Evolutionary conservation across 2,797 vertebrate genomes (phyloP), one percentile per base, ranked within the genome.

Genomic region (Astyanax mexicanus): DNA sequence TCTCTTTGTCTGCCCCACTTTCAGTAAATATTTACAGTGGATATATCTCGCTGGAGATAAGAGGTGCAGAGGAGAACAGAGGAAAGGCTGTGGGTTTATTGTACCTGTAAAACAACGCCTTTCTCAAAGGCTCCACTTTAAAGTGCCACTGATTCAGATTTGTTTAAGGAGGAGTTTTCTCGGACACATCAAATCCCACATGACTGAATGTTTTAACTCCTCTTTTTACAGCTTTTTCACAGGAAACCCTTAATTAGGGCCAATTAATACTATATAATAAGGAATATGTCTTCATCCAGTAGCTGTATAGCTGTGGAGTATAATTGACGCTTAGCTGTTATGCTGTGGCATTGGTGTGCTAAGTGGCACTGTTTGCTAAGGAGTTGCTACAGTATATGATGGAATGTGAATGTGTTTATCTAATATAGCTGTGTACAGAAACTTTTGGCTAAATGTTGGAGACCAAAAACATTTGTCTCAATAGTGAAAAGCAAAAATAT

Each of bases 21-120:
- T 78, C 42, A 58, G 76, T 72, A 78, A 78, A 78, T 72, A 78
- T 78, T 78, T 72, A 73, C 35, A 60, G 35, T 72, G 27, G 45
- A 23, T 68, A 52, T 68, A 70, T 45, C 54, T 52, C 73, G 27
- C 35, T 66, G 27, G 54, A 58, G 65, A 80, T 69, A 80, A 78
- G 74, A 78, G 40, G 29, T 45, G 52, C 32, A 57, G 27, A 57
- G 49, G 45, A 64, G 58, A 69, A 52, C 74, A 69, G 66, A 69
- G 32, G 35, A 75, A 77, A 55, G 42, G 12, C 9, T 67, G n/a
- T 25, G 60, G 29, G 12, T 77, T 69, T 54, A 45, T 64, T 54
- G 32, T 12, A 37, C 47, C 61, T 32, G 23, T 51, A 68, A 75
- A 69, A 69, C 32, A 40, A 29, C 42, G 38, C 58, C 17, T 64